Evolutionary conservation across 2,113 vertebrate genomes (phyloP).

Genomic region (Corvus hawaiiensis): DNA sequence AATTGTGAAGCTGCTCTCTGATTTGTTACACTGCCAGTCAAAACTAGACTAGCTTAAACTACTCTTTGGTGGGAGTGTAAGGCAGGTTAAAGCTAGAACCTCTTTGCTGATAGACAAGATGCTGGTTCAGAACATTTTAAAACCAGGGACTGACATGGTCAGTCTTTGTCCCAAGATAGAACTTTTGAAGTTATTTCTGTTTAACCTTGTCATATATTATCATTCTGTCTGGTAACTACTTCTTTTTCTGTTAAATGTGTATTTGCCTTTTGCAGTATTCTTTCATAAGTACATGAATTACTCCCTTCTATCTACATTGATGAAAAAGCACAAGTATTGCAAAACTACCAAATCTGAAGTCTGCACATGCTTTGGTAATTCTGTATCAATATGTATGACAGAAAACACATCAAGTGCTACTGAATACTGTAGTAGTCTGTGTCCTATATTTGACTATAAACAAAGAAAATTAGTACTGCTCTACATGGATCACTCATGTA

Average conservation of each 20-base stretch:
- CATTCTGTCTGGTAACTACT: not conserved
- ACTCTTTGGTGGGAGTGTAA: not conserved
- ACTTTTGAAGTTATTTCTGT: not conserved
- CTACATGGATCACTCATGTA: not conserved
- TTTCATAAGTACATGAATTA: not conserved
- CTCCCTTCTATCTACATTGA: not conserved
- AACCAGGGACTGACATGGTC: not conserved
- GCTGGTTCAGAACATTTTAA: not conserved
- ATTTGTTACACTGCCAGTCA: not conserved
- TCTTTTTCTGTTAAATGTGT: not conserved
- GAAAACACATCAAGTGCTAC: not conserved
- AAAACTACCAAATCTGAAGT: not conserved
- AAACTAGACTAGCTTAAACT: not conserved
- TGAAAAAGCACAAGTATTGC: not conserved
- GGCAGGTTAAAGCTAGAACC: not conserved
- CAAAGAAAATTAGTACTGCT: not conserved
- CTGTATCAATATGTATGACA: not conserved
- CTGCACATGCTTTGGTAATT: not conserved
- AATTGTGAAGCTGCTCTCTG: not conserved
- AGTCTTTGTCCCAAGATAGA: not conserved
- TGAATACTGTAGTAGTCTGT: not conserved
- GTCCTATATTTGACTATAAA: constrained; percentile 22
- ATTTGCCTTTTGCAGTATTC: not conserved
- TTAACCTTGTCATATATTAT: not conserved
- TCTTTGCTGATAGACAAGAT: not conserved